Conservation (phyloP, 1,140 invertebrate species). For the Drosophila equinoxialis region DNA sequence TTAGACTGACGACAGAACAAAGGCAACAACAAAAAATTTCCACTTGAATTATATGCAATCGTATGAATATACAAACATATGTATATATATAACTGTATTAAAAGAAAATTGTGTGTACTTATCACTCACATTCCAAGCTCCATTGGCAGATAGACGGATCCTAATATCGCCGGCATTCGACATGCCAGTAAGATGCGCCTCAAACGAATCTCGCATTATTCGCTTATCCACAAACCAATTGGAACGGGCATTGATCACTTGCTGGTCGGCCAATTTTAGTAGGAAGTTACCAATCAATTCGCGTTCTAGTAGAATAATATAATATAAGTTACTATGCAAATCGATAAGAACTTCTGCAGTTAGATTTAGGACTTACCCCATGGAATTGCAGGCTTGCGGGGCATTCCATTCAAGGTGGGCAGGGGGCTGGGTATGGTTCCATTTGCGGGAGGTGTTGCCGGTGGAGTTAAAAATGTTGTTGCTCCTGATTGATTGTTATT, state of each 20-base stretch:
- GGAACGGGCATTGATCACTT: constrained; percentile 49
- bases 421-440: constrained; percentile 7
- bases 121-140: constrained; percentile 56
- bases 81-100: no score
- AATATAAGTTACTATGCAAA: not conserved
- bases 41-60: not conserved
- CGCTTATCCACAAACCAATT: constrained; percentile 63
- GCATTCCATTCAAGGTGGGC: constrained; percentile 25
- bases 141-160: constrained; percentile 33
- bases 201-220: constrained; percentile 41
- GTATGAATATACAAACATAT: not conserved
- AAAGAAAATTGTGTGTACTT: not conserved
- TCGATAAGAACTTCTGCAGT: not conserved
- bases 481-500: constrained; percentile 28
- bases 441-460: constrained; percentile 42
- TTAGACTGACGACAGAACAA: constrained; percentile 1
- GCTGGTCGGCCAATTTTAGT: constrained; percentile 50
- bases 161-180: constrained; percentile 40
- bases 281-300: constrained; percentile 68
- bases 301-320: constrained; percentile 47
- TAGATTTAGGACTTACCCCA: constrained; percentile 49
- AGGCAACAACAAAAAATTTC: not conserved
- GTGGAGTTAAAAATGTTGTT: constrained; percentile 37
- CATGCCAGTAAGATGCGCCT: constrained; percentile 13
- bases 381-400: constrained; percentile 30